A percentile compares a stretch with the other conserved stretches of the same genome.
phyloP scores from a whole-genome alignment of 2,797 vertebrate species.

The Chelon labrosus region DNA sequence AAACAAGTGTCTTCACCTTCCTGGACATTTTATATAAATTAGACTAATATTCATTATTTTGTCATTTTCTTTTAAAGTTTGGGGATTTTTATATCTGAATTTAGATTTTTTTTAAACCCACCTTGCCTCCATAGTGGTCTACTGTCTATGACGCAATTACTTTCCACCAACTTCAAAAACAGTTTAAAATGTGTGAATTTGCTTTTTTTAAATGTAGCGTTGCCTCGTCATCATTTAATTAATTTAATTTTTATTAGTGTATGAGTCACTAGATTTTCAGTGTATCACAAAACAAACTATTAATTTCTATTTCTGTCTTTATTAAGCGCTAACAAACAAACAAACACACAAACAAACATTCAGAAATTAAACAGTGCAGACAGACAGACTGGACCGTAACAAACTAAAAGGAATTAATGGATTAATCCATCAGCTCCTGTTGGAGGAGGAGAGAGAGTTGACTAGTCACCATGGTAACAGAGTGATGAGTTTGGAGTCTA shows the following conservation, averaged over 20 bases:
- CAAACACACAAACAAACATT: constrained; percentile 53
- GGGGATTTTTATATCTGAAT: too few species aligned
- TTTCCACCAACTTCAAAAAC: too few species aligned
- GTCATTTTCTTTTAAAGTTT: too few species aligned
- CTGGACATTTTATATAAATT: too few species aligned
- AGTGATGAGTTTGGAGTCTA: not conserved
- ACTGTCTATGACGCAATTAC: too few species aligned
- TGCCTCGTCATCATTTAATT: too few species aligned
- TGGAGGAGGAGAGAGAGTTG: not conserved
- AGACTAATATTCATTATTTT: too few species aligned
- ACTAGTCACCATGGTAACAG: constrained; percentile 21
- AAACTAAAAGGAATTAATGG: constrained; percentile 25
- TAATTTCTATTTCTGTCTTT: constrained; percentile 55
- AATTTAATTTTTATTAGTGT: too few species aligned
- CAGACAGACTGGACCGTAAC: constrained; percentile 27
- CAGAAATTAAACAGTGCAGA: constrained; percentile 77
- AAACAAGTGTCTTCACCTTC: too few species aligned
- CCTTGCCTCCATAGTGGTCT: too few species aligned
- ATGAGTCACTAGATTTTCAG: not conserved
- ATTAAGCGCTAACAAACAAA: constrained; percentile 57
- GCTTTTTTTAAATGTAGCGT: too few species aligned
- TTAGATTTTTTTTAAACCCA: too few species aligned
- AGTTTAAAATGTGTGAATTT: not conserved
- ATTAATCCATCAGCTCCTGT: constrained; percentile 40
- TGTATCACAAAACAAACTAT: not conserved